Base-by-base conservation (phyloP, 2,797 vertebrate genomes). In the Chaunax sp. region DNA sequence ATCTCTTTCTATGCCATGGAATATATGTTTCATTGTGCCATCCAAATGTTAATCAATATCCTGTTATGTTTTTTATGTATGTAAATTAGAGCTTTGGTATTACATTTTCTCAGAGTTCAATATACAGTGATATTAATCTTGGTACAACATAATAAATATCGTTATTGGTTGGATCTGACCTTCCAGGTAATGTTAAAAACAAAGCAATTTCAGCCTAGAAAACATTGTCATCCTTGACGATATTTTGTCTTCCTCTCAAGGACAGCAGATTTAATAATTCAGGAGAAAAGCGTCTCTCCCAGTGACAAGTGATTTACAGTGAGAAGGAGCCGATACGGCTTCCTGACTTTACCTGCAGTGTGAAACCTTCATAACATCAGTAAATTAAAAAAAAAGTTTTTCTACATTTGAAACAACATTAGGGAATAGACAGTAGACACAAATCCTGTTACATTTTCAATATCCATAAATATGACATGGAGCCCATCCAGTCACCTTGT, bases 231-330 rank as follows among this genome's bases (percentile, higher is more conserved):
- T 83, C 59, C 80, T 77, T 76, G 75, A 82, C 75, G 62, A 73
- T 75, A 72, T 72, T 75, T 86, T 75, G 75, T 84, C 80, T 76
- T 56, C 14, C 59, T 75, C 69, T 84, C 84, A 88, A 89, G 85
- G 83, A 87, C 84, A 75, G 78, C 19, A 55, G 40, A 72, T 82
- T 88, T 83, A 89, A 91, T 86, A 81, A 90, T 90, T 87, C 75
- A 90, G 64, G 45, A 65, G 73, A 60, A 76, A 69, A 67, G 49
- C 14, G n/a, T 56, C 64, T 82, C 44, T 82, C 54, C 30, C 13
- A 43, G 60, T 30, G 26, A 73, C 65, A 67, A 73, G 50, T 77
- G 71, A 82, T 88, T 79, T 82, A 85, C 57, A 77, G 81, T 71
- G 64, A 64, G 82, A 74, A 50, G 33, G 22, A 77, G 51, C 44